phyloP scores from a whole-genome alignment of 1,140 invertebrate species.

The Tachypleus tridentatus region DNA sequence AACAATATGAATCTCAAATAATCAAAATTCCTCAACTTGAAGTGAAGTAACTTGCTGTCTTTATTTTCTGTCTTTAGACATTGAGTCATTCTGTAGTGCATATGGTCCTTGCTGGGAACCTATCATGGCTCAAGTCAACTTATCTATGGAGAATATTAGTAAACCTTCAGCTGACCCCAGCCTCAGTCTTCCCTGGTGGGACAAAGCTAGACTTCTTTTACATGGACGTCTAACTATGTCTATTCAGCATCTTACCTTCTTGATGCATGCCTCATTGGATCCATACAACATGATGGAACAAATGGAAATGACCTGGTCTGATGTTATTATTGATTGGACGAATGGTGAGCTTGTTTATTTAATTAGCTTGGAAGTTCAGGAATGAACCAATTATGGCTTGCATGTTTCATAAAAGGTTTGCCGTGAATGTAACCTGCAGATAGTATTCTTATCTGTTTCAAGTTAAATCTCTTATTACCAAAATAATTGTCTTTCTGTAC shows the following conservation, averaged over 20 bases:
- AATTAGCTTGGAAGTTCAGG: too few species aligned
- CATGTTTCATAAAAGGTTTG: too few species aligned
- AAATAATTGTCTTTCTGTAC: too few species aligned
- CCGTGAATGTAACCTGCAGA: too few species aligned
- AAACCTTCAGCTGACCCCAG: conserved; percentile 85
- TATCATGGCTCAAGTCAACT: conserved; percentile 65
- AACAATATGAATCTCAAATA: too few species aligned
- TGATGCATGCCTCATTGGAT: conserved; percentile 87
- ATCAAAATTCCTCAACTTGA: too few species aligned
- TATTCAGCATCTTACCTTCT: conserved; percentile 68
- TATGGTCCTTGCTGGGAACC: conserved; percentile 99
- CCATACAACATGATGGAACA: conserved; percentile 98
- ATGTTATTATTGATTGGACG: conserved; percentile 87
- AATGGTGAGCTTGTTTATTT: conserved; percentile 47
- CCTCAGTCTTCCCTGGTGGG: conserved; percentile 89
- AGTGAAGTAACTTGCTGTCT: too few species aligned
- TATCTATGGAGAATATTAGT: conserved; percentile 52
- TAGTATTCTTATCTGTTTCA: too few species aligned
- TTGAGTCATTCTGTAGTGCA: conserved; percentile 73
- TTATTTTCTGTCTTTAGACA: conserved; percentile 40
- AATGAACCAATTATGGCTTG: too few species aligned
- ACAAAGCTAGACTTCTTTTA: conserved; percentile 82
- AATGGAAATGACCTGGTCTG: conserved; percentile 92
- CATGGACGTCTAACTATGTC: conserved; percentile 85
- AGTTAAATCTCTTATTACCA: too few species aligned